These are phyloP conservation scores for Sepiola atlantica DNA, from an alignment of 2,888 invertebrate species.

Conservation along the genomic window DNA sequence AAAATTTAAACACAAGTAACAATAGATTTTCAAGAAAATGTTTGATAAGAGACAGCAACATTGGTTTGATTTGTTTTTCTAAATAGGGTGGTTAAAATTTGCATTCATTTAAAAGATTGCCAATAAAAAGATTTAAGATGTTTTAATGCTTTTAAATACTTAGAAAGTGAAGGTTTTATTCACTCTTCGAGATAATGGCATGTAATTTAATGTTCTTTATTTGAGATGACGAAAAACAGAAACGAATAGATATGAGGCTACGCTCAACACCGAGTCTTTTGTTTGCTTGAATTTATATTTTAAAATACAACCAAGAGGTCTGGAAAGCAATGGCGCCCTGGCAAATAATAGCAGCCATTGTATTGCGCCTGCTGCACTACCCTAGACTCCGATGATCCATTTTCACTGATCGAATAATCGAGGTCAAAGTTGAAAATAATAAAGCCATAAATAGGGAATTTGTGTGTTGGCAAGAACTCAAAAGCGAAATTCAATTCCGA, in stretches of 20 bases:
- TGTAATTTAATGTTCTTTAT: too few species aligned
- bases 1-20: too few species aligned
- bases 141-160: too few species aligned
- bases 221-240: too few species aligned
- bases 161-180: too few species aligned
- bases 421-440: constrained; percentile 5
- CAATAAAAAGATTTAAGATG: too few species aligned
- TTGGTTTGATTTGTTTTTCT: too few species aligned
- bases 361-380: not conserved
- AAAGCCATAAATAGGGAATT: not conserved
- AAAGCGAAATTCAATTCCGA: not conserved
- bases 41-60: too few species aligned
- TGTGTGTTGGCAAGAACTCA: not conserved
- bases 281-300: not conserved
- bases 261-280: not conserved
- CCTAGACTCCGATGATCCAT: not conserved
- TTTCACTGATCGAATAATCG: not conserved
- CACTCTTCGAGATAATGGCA: too few species aligned
- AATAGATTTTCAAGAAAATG: too few species aligned
- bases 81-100: too few species aligned
- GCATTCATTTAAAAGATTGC: too few species aligned
- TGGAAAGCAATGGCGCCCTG: not conserved
- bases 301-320: not conserved
- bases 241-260: not conserved
- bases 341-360: not conserved